Conservation (phyloP, 2,888 invertebrate genomes). For the Sepioteuthis lessoniana region DNA sequence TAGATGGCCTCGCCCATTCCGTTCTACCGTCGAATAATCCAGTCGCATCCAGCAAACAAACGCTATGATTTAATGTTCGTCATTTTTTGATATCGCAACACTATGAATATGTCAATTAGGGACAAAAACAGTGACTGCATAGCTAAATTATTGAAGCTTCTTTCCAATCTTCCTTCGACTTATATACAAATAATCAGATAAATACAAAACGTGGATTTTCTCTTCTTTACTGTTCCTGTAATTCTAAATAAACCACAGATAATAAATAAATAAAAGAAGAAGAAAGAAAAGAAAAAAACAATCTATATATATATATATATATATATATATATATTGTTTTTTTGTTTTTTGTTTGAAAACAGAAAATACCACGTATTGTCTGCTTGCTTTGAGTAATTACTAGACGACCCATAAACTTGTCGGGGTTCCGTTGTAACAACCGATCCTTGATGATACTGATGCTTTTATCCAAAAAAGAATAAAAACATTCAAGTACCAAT, state of each 20-base stretch:
- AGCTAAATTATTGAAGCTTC: slow-evolving; percentile 20
- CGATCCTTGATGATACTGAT: too few species aligned
- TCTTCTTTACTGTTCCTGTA: neutral
- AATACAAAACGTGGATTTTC: neutral
- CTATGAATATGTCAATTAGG: slow-evolving; percentile 23
- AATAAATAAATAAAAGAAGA: neutral
- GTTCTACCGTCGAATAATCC: neutral
- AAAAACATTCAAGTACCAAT: too few species aligned
- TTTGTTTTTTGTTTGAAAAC: neutral
- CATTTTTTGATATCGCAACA: neutral
- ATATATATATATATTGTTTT: neutral
- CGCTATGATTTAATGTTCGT: neutral
- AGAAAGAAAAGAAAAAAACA: neutral
- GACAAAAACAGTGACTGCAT: neutral
- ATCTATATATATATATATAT: too few species aligned
- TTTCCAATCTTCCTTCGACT: neutral
- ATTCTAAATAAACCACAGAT: too few species aligned
- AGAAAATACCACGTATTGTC: too few species aligned
- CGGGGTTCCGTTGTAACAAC: too few species aligned
- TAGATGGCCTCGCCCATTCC: neutral
- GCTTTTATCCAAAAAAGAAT: too few species aligned
- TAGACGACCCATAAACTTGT: neutral
- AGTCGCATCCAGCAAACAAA: neutral
- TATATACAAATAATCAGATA: neutral
- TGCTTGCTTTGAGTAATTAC: neutral